Conservation (phyloP, 2,113 vertebrate genomes). For the Rhinoderma darwinii region DNA sequence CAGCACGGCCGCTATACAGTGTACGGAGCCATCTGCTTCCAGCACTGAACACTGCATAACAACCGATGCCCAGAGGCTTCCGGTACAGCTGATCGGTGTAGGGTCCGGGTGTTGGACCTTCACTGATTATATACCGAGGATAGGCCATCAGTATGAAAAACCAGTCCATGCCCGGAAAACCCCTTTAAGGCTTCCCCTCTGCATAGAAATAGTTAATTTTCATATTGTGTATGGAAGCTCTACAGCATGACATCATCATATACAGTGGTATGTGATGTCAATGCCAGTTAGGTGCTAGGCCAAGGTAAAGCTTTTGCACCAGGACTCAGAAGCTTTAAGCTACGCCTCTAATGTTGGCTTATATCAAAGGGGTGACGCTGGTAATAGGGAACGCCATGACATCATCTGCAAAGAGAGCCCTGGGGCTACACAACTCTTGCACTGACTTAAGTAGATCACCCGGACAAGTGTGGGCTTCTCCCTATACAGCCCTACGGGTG, state of each 20-base stretch:
- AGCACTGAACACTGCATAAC: too few species aligned
- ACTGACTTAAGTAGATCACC: not conserved
- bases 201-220: too few species aligned
- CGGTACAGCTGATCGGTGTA: too few species aligned
- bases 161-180: too few species aligned
- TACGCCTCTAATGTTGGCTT: conserved; percentile 22
- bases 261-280: not conserved
- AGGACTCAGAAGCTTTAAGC: not conserved
- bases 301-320: not conserved
- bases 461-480: conserved; percentile 24
- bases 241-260: not conserved
- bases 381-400: conserved; percentile 31
- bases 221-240: not conserved
- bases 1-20: too few species aligned
- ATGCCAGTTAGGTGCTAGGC: not conserved
- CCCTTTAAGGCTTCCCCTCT: too few species aligned
- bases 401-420: not conserved
- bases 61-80: too few species aligned
- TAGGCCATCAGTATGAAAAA: too few species aligned
- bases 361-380: not conserved
- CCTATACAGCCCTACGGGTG: not conserved
- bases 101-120: too few species aligned
- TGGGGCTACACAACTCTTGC: not conserved
- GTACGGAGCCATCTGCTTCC: too few species aligned
- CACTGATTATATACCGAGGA: too few species aligned